Conservation (phyloP, 2,888 invertebrate genomes). For the Volucella inanis region DNA sequence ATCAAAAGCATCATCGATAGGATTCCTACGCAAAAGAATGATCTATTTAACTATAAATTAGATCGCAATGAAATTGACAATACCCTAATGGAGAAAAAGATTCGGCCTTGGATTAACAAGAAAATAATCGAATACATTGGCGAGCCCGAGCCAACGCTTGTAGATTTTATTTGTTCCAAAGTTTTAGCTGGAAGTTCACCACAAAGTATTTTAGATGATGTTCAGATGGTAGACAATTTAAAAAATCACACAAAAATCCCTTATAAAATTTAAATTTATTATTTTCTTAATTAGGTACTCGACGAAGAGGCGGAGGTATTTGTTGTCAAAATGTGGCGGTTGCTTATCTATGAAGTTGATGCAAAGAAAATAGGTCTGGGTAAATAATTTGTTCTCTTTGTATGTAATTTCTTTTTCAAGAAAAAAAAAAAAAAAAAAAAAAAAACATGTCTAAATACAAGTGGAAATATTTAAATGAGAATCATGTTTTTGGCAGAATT, state of each 20-base stretch:
- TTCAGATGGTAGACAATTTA: slow-evolving; percentile 92
- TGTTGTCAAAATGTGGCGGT: slow-evolving; percentile 99
- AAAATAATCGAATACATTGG: slow-evolving; percentile 99
- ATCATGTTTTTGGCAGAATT: slow-evolving; percentile 54
- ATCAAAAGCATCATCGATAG: slow-evolving; percentile 98
- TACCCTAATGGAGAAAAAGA: slow-evolving; percentile 95
- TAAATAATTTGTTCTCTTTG: slow-evolving; percentile 84
- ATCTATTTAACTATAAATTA: slow-evolving; percentile 96
- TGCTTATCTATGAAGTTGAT: slow-evolving; percentile 99
- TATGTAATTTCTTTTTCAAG: slow-evolving; percentile 63
- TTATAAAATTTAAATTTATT: slow-evolving; percentile 2
- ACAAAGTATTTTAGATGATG: slow-evolving; percentile 97
- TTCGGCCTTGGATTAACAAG: slow-evolving; percentile 99
- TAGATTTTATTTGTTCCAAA: slow-evolving; percentile 99
- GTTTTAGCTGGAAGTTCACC: slow-evolving; percentile 96
- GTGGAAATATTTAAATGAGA: slow-evolving; percentile 61
- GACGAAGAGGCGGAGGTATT: slow-evolving; percentile 99
- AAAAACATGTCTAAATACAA: slow-evolving; percentile 63
- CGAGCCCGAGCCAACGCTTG: slow-evolving; percentile 98
- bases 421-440: slow-evolving; percentile 27
- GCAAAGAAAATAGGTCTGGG: slow-evolving; percentile 97
- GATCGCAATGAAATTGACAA: slow-evolving; percentile 94
- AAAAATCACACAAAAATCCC: background rate
- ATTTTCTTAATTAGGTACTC: slow-evolving; percentile 88
- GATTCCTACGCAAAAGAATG: slow-evolving; percentile 98